These are phyloP conservation scores for Ridgeia piscesae DNA, from an alignment of 1,140 invertebrate genomes.

Conservation along the genomic window DNA sequence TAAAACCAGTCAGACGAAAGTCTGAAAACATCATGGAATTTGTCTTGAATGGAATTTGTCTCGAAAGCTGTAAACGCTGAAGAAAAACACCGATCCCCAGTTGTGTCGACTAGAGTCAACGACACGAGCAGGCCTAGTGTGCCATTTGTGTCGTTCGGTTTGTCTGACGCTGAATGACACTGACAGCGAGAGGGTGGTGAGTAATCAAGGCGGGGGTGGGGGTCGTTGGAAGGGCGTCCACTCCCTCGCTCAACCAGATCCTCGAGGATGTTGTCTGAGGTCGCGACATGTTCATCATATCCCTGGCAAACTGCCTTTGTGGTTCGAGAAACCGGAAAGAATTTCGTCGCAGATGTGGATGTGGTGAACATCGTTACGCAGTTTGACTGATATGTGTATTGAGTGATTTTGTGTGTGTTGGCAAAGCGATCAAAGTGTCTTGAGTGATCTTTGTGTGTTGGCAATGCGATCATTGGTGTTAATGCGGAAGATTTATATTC, in stretches of 20 bases:
- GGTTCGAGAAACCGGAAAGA: neutral
- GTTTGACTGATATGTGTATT: neutral
- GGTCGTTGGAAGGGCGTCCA: neutral
- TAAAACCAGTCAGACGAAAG: no score
- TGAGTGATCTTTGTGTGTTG: no score
- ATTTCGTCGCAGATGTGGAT: neutral
- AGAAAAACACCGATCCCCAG: no score
- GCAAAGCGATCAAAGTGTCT: no score
- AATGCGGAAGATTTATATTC: no score
- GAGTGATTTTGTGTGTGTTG: no score
- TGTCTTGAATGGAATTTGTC: no score
- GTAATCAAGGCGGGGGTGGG: neutral
- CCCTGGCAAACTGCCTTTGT: neutral
- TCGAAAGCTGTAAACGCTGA: no score
- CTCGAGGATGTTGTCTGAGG: neutral
- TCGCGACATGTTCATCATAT: neutral
- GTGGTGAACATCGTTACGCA: neutral
- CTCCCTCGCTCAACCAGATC: neutral
- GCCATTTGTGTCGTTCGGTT: neutral
- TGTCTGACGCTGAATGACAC: neutral
- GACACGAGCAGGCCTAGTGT: neutral
- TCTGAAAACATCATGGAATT: no score
- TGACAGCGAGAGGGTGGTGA: neutral
- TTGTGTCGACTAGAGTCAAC: neutral
- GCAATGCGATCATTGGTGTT: no score